Evolutionary conservation across 1,140 invertebrate species (phyloP).

Genomic region (Goniozus legneri): DNA sequence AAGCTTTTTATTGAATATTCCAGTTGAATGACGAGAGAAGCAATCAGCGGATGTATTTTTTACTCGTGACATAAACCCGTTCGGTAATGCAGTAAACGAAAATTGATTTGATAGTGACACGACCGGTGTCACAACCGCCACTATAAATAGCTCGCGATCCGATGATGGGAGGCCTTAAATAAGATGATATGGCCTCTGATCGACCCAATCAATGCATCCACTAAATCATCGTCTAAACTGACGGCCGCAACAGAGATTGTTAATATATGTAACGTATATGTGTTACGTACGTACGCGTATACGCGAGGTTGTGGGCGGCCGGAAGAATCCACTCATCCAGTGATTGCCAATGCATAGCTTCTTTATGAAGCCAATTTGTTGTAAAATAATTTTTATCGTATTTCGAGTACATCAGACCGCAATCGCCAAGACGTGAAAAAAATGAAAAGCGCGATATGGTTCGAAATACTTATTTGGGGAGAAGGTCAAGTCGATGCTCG

Average conservation of each 20-base stretch:
- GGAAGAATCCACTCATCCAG: conserved; percentile 52
- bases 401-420: conserved; percentile 24
- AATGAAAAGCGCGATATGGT: conserved; percentile 15
- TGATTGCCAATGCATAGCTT: conserved; percentile 50
- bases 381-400: no score
- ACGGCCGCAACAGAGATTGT: conserved; percentile 44
- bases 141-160: conserved; percentile 49
- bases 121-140: conserved; percentile 5
- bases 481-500: conserved; percentile 16
- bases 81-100: no score
- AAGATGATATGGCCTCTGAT: conserved; percentile 54
- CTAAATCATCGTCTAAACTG: conserved; percentile 56
- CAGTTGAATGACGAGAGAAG: no score
- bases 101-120: conserved; percentile 43
- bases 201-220: conserved; percentile 55
- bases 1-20: no score
- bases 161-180: conserved; percentile 51
- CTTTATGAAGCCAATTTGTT: conserved; percentile 45
- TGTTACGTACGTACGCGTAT: conserved; percentile 8
- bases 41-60: no score
- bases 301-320: conserved; percentile 44
- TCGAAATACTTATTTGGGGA: no score
- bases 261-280: conserved; percentile 32
- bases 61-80: no score
- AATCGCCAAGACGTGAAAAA: conserved; percentile 7